A percentile compares a stretch with the other conserved stretches of the same genome.
Evolutionary conservation across 2,797 vertebrate species (phyloP).

Genomic region (Myotis pilosus): DNA sequence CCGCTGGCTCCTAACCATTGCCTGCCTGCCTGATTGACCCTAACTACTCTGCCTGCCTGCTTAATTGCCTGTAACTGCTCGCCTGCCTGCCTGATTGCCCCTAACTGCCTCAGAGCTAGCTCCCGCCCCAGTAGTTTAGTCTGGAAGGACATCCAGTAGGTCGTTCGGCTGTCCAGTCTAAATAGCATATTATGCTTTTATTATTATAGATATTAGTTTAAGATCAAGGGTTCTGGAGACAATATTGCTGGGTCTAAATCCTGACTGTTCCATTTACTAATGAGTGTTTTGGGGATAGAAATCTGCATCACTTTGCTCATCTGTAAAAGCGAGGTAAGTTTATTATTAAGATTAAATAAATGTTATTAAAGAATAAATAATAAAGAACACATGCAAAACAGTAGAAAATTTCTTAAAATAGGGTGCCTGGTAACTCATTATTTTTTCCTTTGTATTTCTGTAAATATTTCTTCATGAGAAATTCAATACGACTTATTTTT

Average conservation of each 20-base stretch:
- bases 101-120: too few relatives aligned
- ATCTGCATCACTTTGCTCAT: not conserved
- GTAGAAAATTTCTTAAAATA: not conserved
- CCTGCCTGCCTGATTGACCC: too few relatives aligned
- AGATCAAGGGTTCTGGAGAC: not conserved
- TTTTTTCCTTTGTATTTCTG: not conserved
- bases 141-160: too few relatives aligned
- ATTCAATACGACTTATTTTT: not conserved
- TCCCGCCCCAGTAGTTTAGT: too few relatives aligned
- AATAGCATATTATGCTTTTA: not conserved
- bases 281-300: not conserved
- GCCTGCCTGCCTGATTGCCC: too few relatives aligned
- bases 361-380: constrained; percentile 4
- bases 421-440: not conserved
- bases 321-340: not conserved
- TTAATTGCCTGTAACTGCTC: too few relatives aligned
- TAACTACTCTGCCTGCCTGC: too few relatives aligned
- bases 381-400: not conserved
- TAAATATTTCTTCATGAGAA: not conserved
- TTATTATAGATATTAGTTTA: not conserved
- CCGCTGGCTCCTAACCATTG: too few relatives aligned
- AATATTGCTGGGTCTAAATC: not conserved
- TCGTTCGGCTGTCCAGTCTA: too few relatives aligned
- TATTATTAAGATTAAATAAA: not conserved
- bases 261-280: not conserved